Percentiles rank a stretch among this genome's conserved stretches.
Evolutionary conservation across 2,797 vertebrate species (phyloP).

Genomic region (Amblyraja radiata): DNA sequence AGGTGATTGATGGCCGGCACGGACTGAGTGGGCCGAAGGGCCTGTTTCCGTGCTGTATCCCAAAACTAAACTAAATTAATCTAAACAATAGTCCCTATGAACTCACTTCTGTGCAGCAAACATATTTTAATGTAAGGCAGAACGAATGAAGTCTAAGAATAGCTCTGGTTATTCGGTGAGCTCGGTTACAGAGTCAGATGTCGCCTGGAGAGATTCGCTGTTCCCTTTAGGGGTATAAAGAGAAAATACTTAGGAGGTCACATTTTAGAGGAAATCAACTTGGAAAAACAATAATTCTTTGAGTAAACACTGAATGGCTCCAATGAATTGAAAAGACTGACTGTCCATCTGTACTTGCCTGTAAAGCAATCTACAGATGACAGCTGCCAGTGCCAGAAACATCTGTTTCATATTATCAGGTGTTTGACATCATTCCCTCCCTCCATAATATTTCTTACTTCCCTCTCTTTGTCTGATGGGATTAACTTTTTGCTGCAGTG

Average conservation of each 20-base stretch:
- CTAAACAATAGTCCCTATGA: background rate
- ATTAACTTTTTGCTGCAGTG: background rate
- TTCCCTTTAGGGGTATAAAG: background rate
- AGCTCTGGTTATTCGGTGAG: background rate
- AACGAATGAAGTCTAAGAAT: background rate
- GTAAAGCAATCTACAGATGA: slow-evolving; percentile 12
- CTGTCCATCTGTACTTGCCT: background rate
- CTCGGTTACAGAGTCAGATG: background rate
- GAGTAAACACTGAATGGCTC: background rate
- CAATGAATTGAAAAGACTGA: slow-evolving; percentile 20
- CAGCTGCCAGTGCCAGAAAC: background rate
- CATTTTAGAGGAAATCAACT: background rate
- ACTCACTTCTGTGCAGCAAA: background rate
- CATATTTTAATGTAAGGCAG: background rate
- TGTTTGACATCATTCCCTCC: background rate
- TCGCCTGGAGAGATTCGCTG: background rate
- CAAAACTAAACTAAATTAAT: too few species aligned
- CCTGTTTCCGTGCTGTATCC: too few species aligned
- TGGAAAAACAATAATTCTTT: slow-evolving; percentile 10
- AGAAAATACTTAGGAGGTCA: background rate
- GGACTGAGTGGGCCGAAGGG: too few species aligned
- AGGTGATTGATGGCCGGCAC: too few species aligned
- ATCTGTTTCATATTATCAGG: slow-evolving; percentile 25
- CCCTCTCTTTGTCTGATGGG: background rate
- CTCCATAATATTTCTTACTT: too few species aligned